Base-by-base conservation (phyloP, 2,797 vertebrate genomes). In the Onychomys torridus region DNA sequence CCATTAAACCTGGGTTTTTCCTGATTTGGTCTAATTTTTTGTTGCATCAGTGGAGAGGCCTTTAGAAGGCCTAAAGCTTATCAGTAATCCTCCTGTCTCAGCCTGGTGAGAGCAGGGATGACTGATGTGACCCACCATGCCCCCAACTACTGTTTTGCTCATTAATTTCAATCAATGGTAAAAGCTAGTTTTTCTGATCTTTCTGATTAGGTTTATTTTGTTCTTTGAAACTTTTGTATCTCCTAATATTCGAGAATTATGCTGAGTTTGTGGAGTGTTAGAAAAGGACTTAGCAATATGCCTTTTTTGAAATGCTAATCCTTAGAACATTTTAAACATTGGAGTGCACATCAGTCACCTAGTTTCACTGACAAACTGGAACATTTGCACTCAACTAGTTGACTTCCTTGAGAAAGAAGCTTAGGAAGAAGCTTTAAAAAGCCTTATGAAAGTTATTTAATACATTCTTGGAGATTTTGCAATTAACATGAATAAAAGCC, bases 271-370 rank as follows among this genome's bases (percentile, higher is more conserved):
- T 90, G 9, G 73, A 63, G 17, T 97, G 88, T 92, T 46, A 71
- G 89, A 96, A 96, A 77, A 83, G 37, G 57, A 77, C 79, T 94
- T 97, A 89, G 86, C 79, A 93, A 95, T 94, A 69, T 63, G 77
- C 59, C 32, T 97, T 92, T 97, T 96, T 94, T 37, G 79, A 90
- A 97, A 98, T 96, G 57, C 63, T 75, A 98, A 96, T 96, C 94
- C 27, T 93, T 88, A 27, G 77, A 97, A 92, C 57, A 92, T 85
- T 97, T 95, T 27, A 95, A 94, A 91, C 69, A 87, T 93, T 96
- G 12, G 25, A 94, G 57, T 63, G 92, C 86, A 91, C 87, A 90
- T 96, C 96, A 97, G 83, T 95, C 69, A 91, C 77, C 49, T 92
- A 78, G 93, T 92, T 97, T 92, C 93, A 91, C 57, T 95, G 95